Evolutionary conservation across 2,888 invertebrate genomes (phyloP).

Genomic region (Ceratothoa steindachneri): DNA sequence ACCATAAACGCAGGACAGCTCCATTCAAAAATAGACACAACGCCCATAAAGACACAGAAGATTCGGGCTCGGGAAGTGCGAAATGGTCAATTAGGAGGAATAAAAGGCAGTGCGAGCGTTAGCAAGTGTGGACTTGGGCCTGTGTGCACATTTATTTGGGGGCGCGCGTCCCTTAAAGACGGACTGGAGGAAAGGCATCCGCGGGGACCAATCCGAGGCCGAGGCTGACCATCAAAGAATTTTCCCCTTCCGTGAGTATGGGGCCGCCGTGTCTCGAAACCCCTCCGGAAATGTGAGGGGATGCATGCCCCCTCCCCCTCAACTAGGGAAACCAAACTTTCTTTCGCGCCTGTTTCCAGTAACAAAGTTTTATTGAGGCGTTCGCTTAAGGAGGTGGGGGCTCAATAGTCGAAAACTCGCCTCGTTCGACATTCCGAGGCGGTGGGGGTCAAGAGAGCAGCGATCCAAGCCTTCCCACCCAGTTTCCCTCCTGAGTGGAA

Average conservation of each 20-base stretch:
- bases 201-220: not conserved
- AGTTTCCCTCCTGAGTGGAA: too few species aligned
- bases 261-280: not conserved
- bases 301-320: too few species aligned
- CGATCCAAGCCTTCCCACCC: not conserved
- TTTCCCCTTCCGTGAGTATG: not conserved
- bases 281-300: constrained; percentile 1
- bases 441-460: not conserved
- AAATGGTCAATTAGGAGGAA: not conserved
- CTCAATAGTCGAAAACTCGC: not conserved
- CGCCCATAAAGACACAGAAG: too few species aligned
- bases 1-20: too few species aligned
- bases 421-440: not conserved
- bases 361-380: not conserved
- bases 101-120: too few species aligned
- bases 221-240: constrained; percentile 13
- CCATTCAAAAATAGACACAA: too few species aligned
- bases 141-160: too few species aligned
- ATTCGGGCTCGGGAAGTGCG: too few species aligned
- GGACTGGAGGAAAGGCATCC: not conserved
- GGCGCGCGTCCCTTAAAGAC: not conserved
- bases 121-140: too few species aligned
- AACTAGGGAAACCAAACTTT: not conserved
- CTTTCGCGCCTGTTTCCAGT: not conserved
- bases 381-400: not conserved